Evolutionary conservation across 2,888 invertebrate species (phyloP).

Genomic region (Auanema freiburgensis): DNA sequence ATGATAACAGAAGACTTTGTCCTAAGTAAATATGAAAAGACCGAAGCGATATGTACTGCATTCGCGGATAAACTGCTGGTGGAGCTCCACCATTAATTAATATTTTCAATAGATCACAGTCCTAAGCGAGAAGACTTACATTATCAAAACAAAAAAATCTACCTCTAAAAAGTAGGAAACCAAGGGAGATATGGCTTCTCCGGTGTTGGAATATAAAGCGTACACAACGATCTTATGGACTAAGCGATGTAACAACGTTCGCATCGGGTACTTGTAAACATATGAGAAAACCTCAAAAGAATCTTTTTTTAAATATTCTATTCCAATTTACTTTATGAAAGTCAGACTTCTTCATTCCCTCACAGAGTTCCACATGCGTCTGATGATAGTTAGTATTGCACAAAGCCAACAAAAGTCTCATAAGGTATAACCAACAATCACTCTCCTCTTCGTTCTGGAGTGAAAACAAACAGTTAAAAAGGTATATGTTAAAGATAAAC

Average conservation of each 20-base stretch:
- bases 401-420: constrained; percentile 39
- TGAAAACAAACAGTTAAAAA: not conserved
- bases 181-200: constrained; percentile 28
- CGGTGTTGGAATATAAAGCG: constrained; percentile 29
- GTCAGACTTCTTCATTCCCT: constrained; percentile 30
- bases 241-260: constrained; percentile 39
- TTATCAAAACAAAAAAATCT: constrained; percentile 8
- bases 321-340: constrained; percentile 33
- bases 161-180: constrained; percentile 37
- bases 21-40: constrained; percentile 35
- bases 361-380: constrained; percentile 38
- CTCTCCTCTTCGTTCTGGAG: constrained; percentile 13
- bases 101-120: constrained; percentile 8
- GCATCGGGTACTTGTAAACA: constrained; percentile 25
- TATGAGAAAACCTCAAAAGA: constrained; percentile 8
- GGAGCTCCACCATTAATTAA: constrained; percentile 10
- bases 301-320: too few relatives aligned
- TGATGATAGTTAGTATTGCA: constrained; percentile 42
- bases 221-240: constrained; percentile 37
- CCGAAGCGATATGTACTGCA: constrained; percentile 18
- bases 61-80: not conserved
- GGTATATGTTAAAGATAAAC: not conserved
- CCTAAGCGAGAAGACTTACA: constrained; percentile 22
- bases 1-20: constrained; percentile 20
- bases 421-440: constrained; percentile 37